Evolutionary conservation across 2,888 invertebrate species (phyloP).

Genomic region (Tiliacea citrago): DNA sequence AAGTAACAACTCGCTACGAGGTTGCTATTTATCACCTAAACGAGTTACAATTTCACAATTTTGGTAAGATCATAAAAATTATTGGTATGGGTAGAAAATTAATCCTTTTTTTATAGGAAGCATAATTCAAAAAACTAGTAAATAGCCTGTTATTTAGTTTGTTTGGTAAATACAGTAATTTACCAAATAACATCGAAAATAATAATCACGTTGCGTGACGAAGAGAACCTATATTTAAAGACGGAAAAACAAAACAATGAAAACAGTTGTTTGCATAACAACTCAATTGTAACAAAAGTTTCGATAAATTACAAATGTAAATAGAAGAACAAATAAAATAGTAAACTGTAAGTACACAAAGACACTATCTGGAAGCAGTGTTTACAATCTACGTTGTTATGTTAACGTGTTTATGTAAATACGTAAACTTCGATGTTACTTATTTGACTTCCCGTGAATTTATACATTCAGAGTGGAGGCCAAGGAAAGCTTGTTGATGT

Average conservation of each 20-base stretch:
- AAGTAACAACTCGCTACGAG: background rate
- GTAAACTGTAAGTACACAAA: constrained; percentile 67
- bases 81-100: background rate
- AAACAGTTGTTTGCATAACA: constrained; percentile 16
- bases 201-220: constrained; percentile 30
- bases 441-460: constrained; percentile 79
- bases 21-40: background rate
- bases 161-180: constrained; percentile 32
- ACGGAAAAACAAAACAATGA: constrained; percentile 16
- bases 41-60: background rate
- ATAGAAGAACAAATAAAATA: constrained; percentile 71
- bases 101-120: constrained; percentile 20
- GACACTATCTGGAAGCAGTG: constrained; percentile 74
- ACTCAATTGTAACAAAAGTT: constrained; percentile 50
- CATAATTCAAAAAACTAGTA: background rate
- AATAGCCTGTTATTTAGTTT: background rate
- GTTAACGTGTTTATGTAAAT: constrained; percentile 84
- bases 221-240: constrained; percentile 10
- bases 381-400: constrained; percentile 77
- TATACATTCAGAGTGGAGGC: constrained; percentile 71
- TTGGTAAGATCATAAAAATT: background rate
- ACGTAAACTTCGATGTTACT: constrained; percentile 79
- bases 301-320: constrained; percentile 57
- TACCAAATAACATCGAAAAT: constrained; percentile 15
- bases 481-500: constrained; percentile 64